A percentile compares a stretch with the other conserved stretches of the same genome.
Evolutionary conservation across 1,140 invertebrate species (phyloP).

Genomic region (Callitettix versicolor): DNA sequence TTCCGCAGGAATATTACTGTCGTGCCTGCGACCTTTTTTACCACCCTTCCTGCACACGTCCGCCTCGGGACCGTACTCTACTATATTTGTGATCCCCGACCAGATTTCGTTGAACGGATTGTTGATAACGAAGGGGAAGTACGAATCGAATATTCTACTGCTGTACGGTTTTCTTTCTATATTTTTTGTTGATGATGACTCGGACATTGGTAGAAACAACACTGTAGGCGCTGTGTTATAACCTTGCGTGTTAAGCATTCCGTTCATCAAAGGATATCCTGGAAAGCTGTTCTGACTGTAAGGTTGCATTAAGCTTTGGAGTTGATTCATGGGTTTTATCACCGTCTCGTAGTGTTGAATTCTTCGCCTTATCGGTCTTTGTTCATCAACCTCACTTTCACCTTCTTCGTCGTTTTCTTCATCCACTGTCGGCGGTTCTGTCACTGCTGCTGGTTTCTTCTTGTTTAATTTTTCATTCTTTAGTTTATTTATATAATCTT

Average conservation of each 20-base stretch:
- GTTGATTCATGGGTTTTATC: neutral
- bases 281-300: neutral
- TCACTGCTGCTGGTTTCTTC: neutral
- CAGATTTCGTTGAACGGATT: slow-evolving; percentile 38
- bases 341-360: slow-evolving; percentile 17
- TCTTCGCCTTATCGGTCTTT: slow-evolving; percentile 1
- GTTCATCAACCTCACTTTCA: neutral
- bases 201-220: too few species aligned
- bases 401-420: neutral
- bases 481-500: slow-evolving; percentile 4
- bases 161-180: neutral
- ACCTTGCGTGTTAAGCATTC: too few species aligned
- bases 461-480: slow-evolving; percentile 5
- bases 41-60: slow-evolving; percentile 34
- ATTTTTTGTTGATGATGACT: too few species aligned
- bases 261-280: too few species aligned
- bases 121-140: slow-evolving; percentile 43
- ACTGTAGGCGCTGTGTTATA: too few species aligned
- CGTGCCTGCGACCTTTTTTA: slow-evolving; percentile 26
- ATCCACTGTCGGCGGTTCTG: neutral
- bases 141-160: slow-evolving; percentile 17
- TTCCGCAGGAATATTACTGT: neutral
- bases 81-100: slow-evolving; percentile 32
- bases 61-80: slow-evolving; percentile 44
- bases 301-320: neutral